Evolutionary conservation across 92 coral and sea anemone genomes (phyloP).

Genomic region (Paramuricea clavata): DNA sequence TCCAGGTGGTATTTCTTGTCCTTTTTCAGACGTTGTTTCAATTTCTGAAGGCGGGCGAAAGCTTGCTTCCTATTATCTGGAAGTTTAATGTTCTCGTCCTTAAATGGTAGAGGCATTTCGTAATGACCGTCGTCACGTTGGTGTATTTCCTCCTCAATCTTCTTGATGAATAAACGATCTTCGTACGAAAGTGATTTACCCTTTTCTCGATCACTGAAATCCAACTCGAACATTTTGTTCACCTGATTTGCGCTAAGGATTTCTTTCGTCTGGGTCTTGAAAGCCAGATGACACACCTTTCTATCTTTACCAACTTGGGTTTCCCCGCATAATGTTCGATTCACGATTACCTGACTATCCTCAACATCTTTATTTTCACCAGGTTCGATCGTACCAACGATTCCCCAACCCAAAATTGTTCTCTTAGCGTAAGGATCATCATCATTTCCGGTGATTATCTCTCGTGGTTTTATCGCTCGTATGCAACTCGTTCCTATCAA

Average conservation of each 20-base stretch:
- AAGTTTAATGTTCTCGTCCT: conserved; percentile 38
- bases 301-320: conserved; percentile 2
- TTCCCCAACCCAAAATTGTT: conserved; percentile 66
- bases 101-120: conserved; percentile 63
- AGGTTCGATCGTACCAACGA: conserved; percentile 48
- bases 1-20: conserved; percentile 31
- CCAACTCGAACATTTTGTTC: conserved; percentile 53
- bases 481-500: conserved; percentile 60
- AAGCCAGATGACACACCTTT: conserved; percentile 45
- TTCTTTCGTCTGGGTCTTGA: conserved; percentile 56
- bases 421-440: conserved; percentile 71
- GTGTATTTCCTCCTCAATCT: conserved; percentile 52
- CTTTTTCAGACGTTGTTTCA: conserved; percentile 40
- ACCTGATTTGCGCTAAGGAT: not conserved
- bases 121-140: conserved; percentile 54
- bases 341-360: conserved; percentile 40
- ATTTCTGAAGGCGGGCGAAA: conserved; percentile 34
- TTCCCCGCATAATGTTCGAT: conserved; percentile 45
- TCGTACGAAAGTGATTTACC: conserved; percentile 34
- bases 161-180: conserved; percentile 58
- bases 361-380: conserved; percentile 17
- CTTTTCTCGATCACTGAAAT: no score
- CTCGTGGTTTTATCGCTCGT: no score
- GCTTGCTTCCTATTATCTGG: conserved; percentile 59
- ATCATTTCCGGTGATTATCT: no score